These are phyloP conservation scores for Platyscapa corneri DNA, from an alignment of 1,140 invertebrate species.

Conservation along the genomic window DNA sequence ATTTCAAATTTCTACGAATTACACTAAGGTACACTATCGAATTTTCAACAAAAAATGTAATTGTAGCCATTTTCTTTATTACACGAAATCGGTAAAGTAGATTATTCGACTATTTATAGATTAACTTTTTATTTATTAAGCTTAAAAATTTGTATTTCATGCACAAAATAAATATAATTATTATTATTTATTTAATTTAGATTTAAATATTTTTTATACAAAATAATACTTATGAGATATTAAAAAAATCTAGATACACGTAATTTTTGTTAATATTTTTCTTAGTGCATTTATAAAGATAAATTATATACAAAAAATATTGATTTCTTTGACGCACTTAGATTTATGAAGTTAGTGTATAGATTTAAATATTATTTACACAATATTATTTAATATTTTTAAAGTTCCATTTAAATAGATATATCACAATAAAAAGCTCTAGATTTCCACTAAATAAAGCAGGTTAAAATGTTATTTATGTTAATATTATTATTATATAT, in stretches of 20 bases:
- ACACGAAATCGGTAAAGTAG: not conserved
- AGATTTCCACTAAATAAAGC: slow-evolving; percentile 24
- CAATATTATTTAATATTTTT: not conserved
- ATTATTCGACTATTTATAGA: not conserved
- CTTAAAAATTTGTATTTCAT: no score
- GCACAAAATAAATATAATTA: not conserved
- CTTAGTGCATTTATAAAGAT: no score
- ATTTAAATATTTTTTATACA: no score
- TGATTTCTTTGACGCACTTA: not conserved
- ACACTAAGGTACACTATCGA: no score
- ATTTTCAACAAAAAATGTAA: no score
- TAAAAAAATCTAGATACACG: no score
- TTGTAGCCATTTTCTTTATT: not conserved
- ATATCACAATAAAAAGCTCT: not conserved
- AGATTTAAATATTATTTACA: slow-evolving; percentile 15
- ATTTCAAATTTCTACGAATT: no score
- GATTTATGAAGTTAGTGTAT: not conserved
- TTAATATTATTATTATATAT: slow-evolving; percentile 9
- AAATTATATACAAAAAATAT: no score
- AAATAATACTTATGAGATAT: no score
- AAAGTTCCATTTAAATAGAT: not conserved
- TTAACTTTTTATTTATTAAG: not conserved
- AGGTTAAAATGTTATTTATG: slow-evolving; percentile 29
- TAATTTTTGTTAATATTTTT: no score
- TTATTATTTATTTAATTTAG: no score